Conservation (phyloP, 1,140 invertebrate genomes). For the Frieseomelitta varia region DNA sequence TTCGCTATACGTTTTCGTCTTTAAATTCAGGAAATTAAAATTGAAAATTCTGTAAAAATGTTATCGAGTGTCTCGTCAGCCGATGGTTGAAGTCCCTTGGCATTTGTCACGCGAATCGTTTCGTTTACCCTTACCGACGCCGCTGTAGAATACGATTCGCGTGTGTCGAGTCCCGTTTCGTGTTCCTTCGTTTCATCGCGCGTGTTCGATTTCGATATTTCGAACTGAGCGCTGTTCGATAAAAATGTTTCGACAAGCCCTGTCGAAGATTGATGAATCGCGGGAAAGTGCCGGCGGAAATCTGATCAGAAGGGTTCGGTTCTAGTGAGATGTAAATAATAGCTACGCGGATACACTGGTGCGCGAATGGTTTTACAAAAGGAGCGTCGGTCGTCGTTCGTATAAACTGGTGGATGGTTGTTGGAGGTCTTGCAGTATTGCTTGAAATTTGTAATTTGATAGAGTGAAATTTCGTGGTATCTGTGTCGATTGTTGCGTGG, state of each 20-base stretch:
- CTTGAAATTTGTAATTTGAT: background rate
- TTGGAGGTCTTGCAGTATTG: background rate
- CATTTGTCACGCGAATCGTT: too few species aligned
- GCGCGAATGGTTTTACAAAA: background rate
- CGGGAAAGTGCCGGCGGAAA: conserved; percentile 10
- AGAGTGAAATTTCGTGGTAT: background rate
- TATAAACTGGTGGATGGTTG: background rate
- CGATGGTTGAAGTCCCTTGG: too few species aligned
- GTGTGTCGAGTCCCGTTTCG: background rate
- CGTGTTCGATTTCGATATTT: background rate
- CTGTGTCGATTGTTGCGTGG: too few species aligned
- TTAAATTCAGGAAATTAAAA: too few species aligned
- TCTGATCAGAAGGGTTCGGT: background rate
- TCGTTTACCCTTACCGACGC: too few species aligned
- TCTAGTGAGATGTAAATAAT: conserved; percentile 32
- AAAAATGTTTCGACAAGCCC: background rate
- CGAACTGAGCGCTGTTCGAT: background rate
- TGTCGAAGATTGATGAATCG: conserved; percentile 27
- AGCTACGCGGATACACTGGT: background rate
- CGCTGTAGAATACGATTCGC: background rate
- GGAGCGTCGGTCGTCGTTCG: too few species aligned
- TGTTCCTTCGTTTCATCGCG: background rate
- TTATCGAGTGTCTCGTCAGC: too few species aligned
- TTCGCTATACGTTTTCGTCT: too few species aligned
- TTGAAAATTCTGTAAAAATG: too few species aligned